Percentiles rank a stretch among this genome's conserved stretches.
phyloP scores from a whole-genome alignment of 2,797 vertebrate species.

The Pygocentrus nattereri region DNA sequence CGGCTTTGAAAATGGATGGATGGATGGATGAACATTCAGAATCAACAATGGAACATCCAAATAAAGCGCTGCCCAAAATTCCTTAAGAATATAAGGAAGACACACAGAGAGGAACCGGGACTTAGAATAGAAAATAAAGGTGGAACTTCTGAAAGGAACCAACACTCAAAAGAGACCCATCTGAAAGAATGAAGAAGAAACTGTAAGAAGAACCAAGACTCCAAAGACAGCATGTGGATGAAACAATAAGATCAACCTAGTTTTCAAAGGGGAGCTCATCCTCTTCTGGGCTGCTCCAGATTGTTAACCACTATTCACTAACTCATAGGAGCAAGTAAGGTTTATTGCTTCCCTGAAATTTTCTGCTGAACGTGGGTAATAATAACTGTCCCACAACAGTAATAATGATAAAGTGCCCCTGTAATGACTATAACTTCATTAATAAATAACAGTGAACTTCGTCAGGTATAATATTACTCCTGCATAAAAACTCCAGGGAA shows the following conservation, averaged over 20 bases:
- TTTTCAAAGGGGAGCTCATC: background rate
- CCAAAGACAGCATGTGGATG: background rate
- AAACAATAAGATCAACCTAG: background rate
- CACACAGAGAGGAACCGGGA: background rate
- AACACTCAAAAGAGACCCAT: background rate
- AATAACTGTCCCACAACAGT: constrained; percentile 10
- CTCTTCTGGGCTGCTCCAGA: background rate
- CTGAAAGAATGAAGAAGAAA: background rate
- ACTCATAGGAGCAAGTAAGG: background rate
- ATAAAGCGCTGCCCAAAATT: no score
- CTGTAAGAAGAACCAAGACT: background rate
- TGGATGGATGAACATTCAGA: no score
- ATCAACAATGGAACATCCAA: no score
- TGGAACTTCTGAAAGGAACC: background rate
- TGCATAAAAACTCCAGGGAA: background rate
- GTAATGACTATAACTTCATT: background rate
- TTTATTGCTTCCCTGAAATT: background rate
- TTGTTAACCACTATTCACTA: background rate
- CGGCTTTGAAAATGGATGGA: no score
- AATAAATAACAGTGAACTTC: background rate
- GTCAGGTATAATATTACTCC: background rate
- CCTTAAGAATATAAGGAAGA: background rate
- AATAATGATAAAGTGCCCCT: constrained; percentile 15
- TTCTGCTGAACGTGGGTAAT: background rate
- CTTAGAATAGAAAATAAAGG: background rate